Percentiles rank a stretch among this genome's conserved stretches.
phyloP scores from a whole-genome alignment of 1,140 invertebrate genomes.

The Drosophila tani region DNA sequence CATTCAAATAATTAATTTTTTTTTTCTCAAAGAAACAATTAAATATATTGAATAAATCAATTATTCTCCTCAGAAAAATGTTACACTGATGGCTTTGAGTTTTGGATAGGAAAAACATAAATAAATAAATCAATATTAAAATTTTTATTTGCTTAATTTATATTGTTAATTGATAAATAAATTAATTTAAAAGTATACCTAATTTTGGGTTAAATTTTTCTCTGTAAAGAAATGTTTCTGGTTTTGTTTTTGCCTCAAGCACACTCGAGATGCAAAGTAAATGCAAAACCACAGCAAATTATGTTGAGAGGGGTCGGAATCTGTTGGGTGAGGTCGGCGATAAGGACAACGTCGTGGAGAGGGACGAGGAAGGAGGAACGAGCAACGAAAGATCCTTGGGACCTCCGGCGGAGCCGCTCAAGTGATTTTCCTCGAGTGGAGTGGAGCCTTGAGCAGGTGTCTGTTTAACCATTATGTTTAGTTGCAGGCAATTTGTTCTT shows the following conservation, averaged over 20 bases:
- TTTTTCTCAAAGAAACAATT: too few species aligned
- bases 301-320: conserved; percentile 64
- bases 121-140: too few species aligned
- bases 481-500: conserved; percentile 82
- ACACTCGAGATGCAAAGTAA: conserved; percentile 79
- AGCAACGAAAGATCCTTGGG: conserved; percentile 11
- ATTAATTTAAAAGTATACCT: too few species aligned
- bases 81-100: too few species aligned
- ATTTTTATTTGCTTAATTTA: background rate
- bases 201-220: background rate
- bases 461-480: conserved; percentile 83
- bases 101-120: too few species aligned
- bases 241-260: conserved; percentile 69
- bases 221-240: background rate
- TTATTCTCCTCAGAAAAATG: too few species aligned
- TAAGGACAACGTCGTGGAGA: conserved; percentile 12
- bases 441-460: conserved; percentile 74
- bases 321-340: conserved; percentile 34
- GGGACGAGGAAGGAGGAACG: background rate
- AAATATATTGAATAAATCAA: too few species aligned
- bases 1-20: background rate
- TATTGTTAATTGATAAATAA: background rate
- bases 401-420: conserved; percentile 53
- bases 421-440: conserved; percentile 74
- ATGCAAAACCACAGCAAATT: conserved; percentile 83